Base-by-base conservation (phyloP, 2,797 vertebrate genomes). In the Arnoldichthys spilopterus region DNA sequence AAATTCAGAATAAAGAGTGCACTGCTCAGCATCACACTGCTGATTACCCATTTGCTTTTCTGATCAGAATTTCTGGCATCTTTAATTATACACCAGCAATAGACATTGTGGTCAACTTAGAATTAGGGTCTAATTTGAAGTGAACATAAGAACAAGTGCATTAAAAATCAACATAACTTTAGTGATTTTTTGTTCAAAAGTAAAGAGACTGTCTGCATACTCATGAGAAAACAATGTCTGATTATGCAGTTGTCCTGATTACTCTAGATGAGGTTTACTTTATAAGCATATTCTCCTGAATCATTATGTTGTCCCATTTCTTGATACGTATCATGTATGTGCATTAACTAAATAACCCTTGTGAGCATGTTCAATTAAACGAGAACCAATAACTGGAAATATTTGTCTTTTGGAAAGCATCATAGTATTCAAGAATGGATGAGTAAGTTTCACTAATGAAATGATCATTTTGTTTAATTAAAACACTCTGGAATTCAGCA, bases 221-320 rank as follows among this genome's bases (percentile, higher is more conserved):
- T 5, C 16, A 37, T n/a, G 15, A 63, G 61, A 37, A n/a, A 63
- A 63, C 37, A 74, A 74, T 24, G 47, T 74, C 26, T 40, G 24
- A 62, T 74, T 58, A 12, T 49, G 40, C 15, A 62, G 58, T 20
- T 28, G 71, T 30, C 53, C 47, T n/a, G 22, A 26, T 73, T 45
- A 61, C 56, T 34, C 47, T 37, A 37, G 62, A 22, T 66, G 62
- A 24, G 34, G 15, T 18, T 63, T 63, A 30, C n/a, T 8, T 66
- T 15, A 32, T n/a, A 66, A 43, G 20, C 62, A 43, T 66, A 66
- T 40, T 66, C n/a, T 43, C 62, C 16, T 6, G 20, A 62, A 16
- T 40, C 20, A n/a, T 40, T 66, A 40, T 12, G 20, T 40, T 66
- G 28, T 37, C 32, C 32, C 1, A 9, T 63, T 61, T 30, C 26